A percentile compares a stretch with the other conserved stretches of the same genome.
Conservation (phyloP, 2,113 vertebrate genomes). For the Gadus chalcogrammus region DNA sequence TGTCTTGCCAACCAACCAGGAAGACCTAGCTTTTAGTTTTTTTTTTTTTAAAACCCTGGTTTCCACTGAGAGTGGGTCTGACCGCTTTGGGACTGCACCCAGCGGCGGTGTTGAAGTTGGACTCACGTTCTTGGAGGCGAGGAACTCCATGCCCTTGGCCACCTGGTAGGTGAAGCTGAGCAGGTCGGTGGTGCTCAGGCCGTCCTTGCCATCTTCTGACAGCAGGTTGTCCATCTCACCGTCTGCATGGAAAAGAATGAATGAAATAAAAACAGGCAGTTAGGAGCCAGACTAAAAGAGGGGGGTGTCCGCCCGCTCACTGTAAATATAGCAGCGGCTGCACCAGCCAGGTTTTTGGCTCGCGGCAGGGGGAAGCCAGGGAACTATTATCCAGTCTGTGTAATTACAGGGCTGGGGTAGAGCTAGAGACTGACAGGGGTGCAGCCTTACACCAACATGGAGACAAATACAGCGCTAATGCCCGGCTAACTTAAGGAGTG, state of each 20-base stretch:
- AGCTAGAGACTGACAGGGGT: constrained; percentile 63
- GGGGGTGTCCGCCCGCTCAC: constrained; percentile 13
- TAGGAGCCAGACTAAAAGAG: constrained; percentile 21
- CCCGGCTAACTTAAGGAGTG: constrained; percentile 17
- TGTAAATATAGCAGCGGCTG: constrained; percentile 59
- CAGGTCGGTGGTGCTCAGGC: constrained; percentile 88
- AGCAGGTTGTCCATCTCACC: constrained; percentile 85
- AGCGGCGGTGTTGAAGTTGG: background rate
- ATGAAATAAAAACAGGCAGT: background rate
- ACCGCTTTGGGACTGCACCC: no score
- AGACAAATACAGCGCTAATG: constrained; percentile 46
- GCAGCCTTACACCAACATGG: constrained; percentile 55
- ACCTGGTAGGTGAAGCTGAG: constrained; percentile 98
- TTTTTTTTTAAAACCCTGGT: no score
- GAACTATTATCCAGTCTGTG: constrained; percentile 67
- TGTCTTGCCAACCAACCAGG: no score
- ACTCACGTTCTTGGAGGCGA: constrained; percentile 97
- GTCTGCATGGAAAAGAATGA: constrained; percentile 60
- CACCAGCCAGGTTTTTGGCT: constrained; percentile 51
- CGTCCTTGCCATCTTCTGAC: constrained; percentile 82
- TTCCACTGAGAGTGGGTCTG: no score
- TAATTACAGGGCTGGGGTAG: constrained; percentile 67
- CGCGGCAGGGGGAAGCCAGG: constrained; percentile 61
- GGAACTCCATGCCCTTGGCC: constrained; percentile 95
- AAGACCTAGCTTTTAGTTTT: no score